Evolutionary conservation across 2,888 invertebrate species (phyloP).

Genomic region (Ceramica pisi): DNA sequence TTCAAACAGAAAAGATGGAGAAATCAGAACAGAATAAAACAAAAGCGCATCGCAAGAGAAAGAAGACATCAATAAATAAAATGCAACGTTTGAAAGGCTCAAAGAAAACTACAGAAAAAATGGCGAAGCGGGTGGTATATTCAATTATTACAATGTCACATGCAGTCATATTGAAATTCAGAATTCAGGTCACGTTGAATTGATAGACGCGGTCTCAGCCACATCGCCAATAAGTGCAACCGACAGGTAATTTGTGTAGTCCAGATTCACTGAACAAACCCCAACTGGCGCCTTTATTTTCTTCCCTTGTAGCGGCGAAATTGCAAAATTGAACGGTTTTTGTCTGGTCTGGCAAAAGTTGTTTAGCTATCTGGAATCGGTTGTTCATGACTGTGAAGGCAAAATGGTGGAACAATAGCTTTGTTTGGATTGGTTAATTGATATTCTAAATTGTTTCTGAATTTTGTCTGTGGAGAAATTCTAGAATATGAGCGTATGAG

Average conservation of each 20-base stretch:
- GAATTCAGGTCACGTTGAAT: constrained; percentile 52
- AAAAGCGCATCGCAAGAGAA: constrained; percentile 20
- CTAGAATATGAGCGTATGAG: neutral
- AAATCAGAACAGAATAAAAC: constrained; percentile 22
- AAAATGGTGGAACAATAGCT: constrained; percentile 28
- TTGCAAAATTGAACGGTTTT: constrained; percentile 40
- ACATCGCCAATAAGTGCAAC: constrained; percentile 60
- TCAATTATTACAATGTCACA: constrained; percentile 58
- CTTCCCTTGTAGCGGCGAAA: constrained; percentile 31
- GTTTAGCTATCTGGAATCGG: constrained; percentile 10
- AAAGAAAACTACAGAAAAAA: constrained; percentile 11
- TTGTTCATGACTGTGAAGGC: constrained; percentile 6
- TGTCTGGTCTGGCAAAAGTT: constrained; percentile 9
- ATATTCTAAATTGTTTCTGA: constrained; percentile 22
- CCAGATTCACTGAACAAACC: constrained; percentile 34
- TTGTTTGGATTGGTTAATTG: constrained; percentile 44
- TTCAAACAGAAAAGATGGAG: constrained; percentile 4
- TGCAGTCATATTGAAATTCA: constrained; percentile 45
- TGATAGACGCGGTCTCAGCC: constrained; percentile 40
- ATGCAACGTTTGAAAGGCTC: too few relatives aligned
- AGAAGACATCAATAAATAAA: constrained; percentile 20
- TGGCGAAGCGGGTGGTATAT: constrained; percentile 23
- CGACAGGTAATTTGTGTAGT: constrained; percentile 64
- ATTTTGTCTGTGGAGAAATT: constrained; percentile 15
- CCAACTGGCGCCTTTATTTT: constrained; percentile 15